These are phyloP conservation scores for Pyrocoelia pectoralis DNA, from an alignment of 2,888 invertebrate genomes.

Conservation along the genomic window DNA sequence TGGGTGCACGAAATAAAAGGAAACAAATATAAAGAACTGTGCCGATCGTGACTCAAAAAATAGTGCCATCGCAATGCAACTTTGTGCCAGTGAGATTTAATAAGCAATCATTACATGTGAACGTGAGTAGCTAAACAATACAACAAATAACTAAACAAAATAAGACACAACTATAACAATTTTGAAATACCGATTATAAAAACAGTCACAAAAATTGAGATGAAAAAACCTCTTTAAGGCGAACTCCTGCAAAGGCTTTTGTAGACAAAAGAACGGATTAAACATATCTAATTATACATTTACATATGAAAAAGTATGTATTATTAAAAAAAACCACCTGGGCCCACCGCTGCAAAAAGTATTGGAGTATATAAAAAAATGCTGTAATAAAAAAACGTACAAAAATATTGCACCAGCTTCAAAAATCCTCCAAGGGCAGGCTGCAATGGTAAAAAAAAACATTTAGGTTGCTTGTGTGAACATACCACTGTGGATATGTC, in stretches of 20 bases:
- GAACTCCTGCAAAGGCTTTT: conserved; percentile 63
- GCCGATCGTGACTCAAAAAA: conserved; percentile 60
- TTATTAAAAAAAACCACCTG: conserved; percentile 37
- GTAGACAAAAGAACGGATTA: conserved; percentile 59
- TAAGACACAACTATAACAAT: conserved; percentile 48
- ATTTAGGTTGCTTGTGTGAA: conserved; percentile 52
- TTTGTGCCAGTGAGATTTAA: conserved; percentile 59
- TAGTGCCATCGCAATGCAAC: conserved; percentile 62
- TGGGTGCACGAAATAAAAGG: conserved; percentile 52
- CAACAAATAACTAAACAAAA: conserved; percentile 53
- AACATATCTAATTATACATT: conserved; percentile 43
- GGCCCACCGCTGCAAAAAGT: conserved; percentile 42
- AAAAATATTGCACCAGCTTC: conserved; percentile 53
- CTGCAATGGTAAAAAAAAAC: conserved; percentile 60
- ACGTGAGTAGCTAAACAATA: conserved; percentile 69
- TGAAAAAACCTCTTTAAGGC: conserved; percentile 56
- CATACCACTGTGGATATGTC: conserved; percentile 60
- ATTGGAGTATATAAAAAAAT: conserved; percentile 47
- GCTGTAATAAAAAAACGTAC: conserved; percentile 52
- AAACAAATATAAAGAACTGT: conserved; percentile 52
- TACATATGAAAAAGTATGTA: conserved; percentile 37
- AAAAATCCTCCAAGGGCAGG: conserved; percentile 57
- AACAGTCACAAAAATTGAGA: conserved; percentile 49
- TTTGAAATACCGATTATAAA: conserved; percentile 47
- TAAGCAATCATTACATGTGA: conserved; percentile 75